Evolutionary conservation across 2,797 vertebrate genomes (phyloP), one percentile per base, ranked within the genome.

Genomic region (Phrynocephalus guinanensis): DNA sequence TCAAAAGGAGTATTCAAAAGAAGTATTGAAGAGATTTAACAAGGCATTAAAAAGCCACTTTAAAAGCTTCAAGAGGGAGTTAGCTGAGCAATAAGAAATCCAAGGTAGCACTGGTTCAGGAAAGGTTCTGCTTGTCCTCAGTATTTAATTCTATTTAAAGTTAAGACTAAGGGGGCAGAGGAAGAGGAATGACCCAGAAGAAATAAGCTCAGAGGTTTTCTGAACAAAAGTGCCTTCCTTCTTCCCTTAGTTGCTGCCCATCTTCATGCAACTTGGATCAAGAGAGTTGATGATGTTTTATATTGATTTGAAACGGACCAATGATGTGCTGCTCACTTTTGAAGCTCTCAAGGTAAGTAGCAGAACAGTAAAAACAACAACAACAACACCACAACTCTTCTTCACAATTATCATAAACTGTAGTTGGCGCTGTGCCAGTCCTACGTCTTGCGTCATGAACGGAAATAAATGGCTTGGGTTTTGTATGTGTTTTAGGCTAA

Each of bases 241-340:
- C 84, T 90, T 71, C 92, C 87, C n/a, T 79, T 94, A 99, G 99
- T 95, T 99, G 84, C 96, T 99, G 84, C 99, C 99, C 30, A 99
- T 99, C 90, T 99, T 99, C 94, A 99, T 99, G 99, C 99, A 99
- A 90, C 97, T 99, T 95, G 98, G 99, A 66, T 98, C 99, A 83
- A 97, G 99, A 75, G 98, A 99, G 91, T 94, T 99, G 90, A 99
- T 99, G 94, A 99, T 99, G 98, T 98, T 99, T 93, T 99, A 99
- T 92, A 99, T 99, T 90, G 98, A 99, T 93, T 95, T 99, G 90
- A 99, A 99, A 93, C 97, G 98, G 95, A 99, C 99, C 84, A 99
- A 99, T 0, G 99, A 99, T 68, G 99, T 99, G 72, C 97, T 99
- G 91, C 98, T 99, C 85, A 99, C 99, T 2, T 99, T 99, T 93